A percentile compares a stretch with the other conserved stretches of the same genome.
These are phyloP conservation scores for Escarpia spicata DNA, from an alignment of 2,888 invertebrate genomes.

Conservation along the genomic window DNA sequence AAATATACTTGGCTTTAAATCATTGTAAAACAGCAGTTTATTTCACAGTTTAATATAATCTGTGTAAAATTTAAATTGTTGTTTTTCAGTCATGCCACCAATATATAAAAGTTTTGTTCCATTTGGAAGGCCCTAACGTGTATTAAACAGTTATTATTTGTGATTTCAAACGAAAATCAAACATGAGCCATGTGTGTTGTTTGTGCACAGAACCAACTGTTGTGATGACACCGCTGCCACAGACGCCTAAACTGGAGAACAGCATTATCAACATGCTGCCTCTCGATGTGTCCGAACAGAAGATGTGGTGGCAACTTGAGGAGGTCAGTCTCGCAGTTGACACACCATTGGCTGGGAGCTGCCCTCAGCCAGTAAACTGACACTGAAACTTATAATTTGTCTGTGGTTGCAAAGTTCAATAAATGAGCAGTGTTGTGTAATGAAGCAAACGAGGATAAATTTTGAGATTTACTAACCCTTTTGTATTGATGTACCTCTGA, in stretches of 20 bases:
- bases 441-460: background rate
- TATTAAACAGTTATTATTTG: background rate
- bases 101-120: no score
- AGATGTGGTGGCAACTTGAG: slow-evolving; percentile 91
- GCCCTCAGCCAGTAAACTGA: background rate
- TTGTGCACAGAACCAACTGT: background rate
- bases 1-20: no score
- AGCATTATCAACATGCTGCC: slow-evolving; percentile 6
- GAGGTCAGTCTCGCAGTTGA: slow-evolving; percentile 70
- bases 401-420: background rate
- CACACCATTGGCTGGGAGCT: background rate
- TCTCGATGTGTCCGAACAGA: slow-evolving; percentile 71
- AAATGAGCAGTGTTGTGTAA: background rate
- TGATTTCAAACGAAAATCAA: background rate
- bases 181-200: background rate
- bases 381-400: background rate
- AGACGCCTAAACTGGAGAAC: slow-evolving; percentile 23
- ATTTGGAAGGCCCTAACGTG: no score
- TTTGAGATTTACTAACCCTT: no score
- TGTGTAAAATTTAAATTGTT: no score
- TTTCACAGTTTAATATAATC: no score
- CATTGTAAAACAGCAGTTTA: background rate
- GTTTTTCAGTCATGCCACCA: no score
- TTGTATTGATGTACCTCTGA: no score
- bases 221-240: slow-evolving; percentile 24